Evolutionary conservation across 2,888 invertebrate genomes (phyloP), one percentile per base, ranked within the genome.

Genomic region (Rotaria macrura): DNA sequence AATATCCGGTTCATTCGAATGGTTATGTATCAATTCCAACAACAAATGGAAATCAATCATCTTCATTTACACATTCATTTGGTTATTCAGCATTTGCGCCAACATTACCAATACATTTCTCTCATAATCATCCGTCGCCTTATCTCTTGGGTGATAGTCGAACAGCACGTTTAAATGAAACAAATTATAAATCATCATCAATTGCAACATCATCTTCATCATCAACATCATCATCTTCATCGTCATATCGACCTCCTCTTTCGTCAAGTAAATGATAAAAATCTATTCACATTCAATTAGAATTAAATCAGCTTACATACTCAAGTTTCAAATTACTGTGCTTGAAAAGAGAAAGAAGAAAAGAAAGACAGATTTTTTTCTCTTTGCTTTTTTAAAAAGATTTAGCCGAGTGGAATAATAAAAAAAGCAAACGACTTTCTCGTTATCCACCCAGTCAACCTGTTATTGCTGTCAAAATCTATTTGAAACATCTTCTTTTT

Each of bases 81-180:
- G 79, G 79, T 43, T 79, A 79, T 43, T 79, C 79, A 43, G 79
- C 79, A 79, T 79, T 79, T 79, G 79, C 43, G n/a, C 79, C 79
- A 40, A 79, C 79, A 43, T 40, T 79, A 43, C 79, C 79, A 7
- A 34, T 65, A 65, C 65, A 65, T 65, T 65, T 65, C 14, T 3
- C 65, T 65, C 65, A 65, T 25, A 25, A 25, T 57, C 55, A 57
- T 57, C 12, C 55, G 7, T n/a, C 55, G 5, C 65, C 65, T 6
- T 65, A 65, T 65, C 65, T 38, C 38, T 20, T 65, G 10, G 34
- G 2, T 34, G 65, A 65, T 20, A 65, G 34, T 65, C 65, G 65
- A 20, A 34, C 65, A 29, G 25, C 65, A 65, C 65, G 34, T 65
- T 65, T 20, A 6, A 65, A 65, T 65, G 65, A 65, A 65, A 17